Base-by-base conservation (phyloP, 2,888 invertebrate species). In the Atherix ibis region DNA sequence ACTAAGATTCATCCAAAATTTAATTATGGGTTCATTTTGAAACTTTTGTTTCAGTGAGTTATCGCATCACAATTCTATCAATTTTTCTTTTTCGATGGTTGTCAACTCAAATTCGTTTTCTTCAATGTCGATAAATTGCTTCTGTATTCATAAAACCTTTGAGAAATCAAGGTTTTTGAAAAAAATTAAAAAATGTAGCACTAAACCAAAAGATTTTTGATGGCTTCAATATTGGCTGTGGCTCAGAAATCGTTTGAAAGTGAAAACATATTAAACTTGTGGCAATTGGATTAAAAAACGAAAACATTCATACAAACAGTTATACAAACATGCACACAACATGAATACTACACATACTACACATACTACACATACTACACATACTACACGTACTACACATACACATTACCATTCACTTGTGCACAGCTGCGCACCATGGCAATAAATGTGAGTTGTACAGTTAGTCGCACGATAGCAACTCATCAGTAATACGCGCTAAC, bases 21-120 rank as follows among this genome's bases (percentile, higher is more conserved):
- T 26, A 39, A 41, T 26, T 25, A 41, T 22, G 40, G 40, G 41
- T 37, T 40, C 39, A 32, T 32, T 39, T 30, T 36, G 30, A 32
- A 39, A 43, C 41, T 42, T 35, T 29, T 39, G 40, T 36, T 44
- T 35, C 29, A 46, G 39, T 40, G 37, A 40, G 34, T 38, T 40
- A 34, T 43, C 43, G 38, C 43, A 41, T 36, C 43, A 43, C 31
- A 47, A 33, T 39, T 45, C 45, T 10, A 26, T 26, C 26, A 12
- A n/a, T 9, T 26, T 33, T 44, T 45, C 32, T 18, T 37, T 29
- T 19, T 37, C 37, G 19, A 30, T 9, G 15, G 9, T 30, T 31
- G 34, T 33, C 27, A 35, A 30, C 30, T 29, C 32, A 35, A 38
- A 35, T 33, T 17, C 38, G 34, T 38, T 32, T 32, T 19, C 18